A percentile compares a stretch with the other conserved stretches of the same genome.
Conservation (phyloP, 2,888 invertebrate species). For the Pherbina coryleti region DNA sequence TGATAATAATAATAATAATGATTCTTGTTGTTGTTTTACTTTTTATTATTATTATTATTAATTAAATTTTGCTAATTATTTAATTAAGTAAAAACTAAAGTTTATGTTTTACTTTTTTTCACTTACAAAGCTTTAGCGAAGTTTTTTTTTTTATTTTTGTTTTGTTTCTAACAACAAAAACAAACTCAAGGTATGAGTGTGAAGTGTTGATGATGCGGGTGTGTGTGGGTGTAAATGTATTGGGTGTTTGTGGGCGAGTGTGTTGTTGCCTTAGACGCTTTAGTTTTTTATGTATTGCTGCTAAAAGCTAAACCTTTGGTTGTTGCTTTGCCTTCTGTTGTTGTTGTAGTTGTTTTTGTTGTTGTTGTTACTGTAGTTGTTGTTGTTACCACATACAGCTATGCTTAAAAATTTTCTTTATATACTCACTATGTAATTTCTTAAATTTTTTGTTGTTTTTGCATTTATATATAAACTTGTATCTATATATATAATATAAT, state of each 20-base stretch:
- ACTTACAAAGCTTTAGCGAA: slow-evolving; percentile 29
- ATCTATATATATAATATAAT: slow-evolving; percentile 18
- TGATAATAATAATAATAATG: neutral
- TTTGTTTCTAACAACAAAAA: slow-evolving; percentile 12
- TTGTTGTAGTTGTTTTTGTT: neutral
- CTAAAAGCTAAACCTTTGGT: slow-evolving; percentile 7
- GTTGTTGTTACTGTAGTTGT: neutral
- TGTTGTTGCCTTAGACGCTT: neutral
- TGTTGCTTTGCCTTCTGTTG: neutral
- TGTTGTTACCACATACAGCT: slow-evolving; percentile 24
- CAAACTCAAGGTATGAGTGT: slow-evolving; percentile 13
- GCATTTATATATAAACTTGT: slow-evolving; percentile 18
- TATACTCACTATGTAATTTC: slow-evolving; percentile 11
- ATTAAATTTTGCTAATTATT: slow-evolving; percentile 40
- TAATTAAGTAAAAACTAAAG: slow-evolving; percentile 31
- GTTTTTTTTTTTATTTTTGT: slow-evolving; percentile 15
- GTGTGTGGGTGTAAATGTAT: slow-evolving; percentile 34
- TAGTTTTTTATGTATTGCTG: neutral
- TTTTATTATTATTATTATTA: slow-evolving; percentile 15
- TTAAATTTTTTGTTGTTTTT: slow-evolving; percentile 3
- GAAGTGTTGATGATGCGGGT: slow-evolving; percentile 34
- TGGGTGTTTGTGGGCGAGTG: slow-evolving; percentile 31
- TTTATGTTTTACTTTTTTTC: slow-evolving; percentile 24
- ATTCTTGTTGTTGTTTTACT: neutral
- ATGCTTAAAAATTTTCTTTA: slow-evolving; percentile 8